Conservation (phyloP, 2,888 invertebrate genomes). For the Cheilosia impressa region DNA sequence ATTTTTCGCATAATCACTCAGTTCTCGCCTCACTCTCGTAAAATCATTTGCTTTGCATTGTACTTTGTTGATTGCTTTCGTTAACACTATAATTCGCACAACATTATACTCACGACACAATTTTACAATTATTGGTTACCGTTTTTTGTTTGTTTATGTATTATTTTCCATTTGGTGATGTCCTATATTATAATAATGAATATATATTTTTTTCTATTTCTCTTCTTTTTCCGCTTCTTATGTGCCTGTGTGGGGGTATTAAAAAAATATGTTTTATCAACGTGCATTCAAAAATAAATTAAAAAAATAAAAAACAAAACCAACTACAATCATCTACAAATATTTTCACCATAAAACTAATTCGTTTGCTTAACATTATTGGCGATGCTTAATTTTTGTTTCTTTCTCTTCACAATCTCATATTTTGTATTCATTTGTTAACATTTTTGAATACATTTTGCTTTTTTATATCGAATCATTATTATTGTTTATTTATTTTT, state of each 20-base stretch:
- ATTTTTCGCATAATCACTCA: conserved; percentile 34
- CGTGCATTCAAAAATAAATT: conserved; percentile 64
- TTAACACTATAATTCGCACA: conserved; percentile 45
- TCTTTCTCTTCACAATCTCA: conserved; percentile 41
- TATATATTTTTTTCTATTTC: conserved; percentile 81
- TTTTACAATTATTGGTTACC: conserved; percentile 13
- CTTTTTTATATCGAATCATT: conserved; percentile 31
- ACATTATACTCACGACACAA: conserved; percentile 51
- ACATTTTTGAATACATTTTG: conserved; percentile 28
- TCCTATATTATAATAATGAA: conserved; percentile 75
- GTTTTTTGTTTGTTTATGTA: conserved; percentile 19
- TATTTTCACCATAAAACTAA: conserved; percentile 58
- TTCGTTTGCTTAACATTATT: conserved; percentile 56
- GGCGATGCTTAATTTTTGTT: conserved; percentile 50
- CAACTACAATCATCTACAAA: conserved; percentile 53
- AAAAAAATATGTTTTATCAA: conserved; percentile 77
- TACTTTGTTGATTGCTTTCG: conserved; percentile 15
- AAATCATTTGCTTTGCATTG: conserved; percentile 24
- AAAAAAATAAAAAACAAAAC: conserved; percentile 33
- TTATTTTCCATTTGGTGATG: conserved; percentile 71
- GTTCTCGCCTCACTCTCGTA: background rate
- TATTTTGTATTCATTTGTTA: conserved; percentile 45
- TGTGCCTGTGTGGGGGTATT: conserved; percentile 83
- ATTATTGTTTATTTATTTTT: conserved; percentile 48
- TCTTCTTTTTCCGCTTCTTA: conserved; percentile 83